Conservation (phyloP, 2,113 vertebrate genomes). For the Alethe diademata region DNA sequence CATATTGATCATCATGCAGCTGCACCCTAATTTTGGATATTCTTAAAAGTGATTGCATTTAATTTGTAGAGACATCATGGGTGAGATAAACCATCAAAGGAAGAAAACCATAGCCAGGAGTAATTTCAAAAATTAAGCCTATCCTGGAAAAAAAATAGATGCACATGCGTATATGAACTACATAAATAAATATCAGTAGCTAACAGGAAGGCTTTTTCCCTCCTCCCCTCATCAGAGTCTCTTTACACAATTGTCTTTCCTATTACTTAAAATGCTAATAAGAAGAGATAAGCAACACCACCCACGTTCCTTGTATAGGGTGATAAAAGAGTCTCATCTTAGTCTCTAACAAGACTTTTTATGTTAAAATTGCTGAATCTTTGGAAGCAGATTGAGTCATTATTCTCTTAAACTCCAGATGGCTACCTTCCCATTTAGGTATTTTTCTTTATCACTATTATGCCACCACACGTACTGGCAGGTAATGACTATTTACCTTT, state of each 20-base stretch:
- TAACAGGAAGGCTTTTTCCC: background rate
- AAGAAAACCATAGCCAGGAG: background rate
- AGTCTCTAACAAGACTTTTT: constrained; percentile 22
- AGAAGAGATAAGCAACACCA: background rate
- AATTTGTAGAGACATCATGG: background rate
- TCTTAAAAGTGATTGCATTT: background rate
- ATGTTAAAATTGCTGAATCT: constrained; percentile 3
- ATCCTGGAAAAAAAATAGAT: background rate
- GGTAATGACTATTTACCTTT: constrained; percentile 35
- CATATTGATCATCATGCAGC: background rate
- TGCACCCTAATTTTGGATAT: background rate
- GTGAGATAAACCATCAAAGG: background rate
- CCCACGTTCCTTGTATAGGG: background rate
- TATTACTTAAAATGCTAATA: background rate
- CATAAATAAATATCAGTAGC: background rate
- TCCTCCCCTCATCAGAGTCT: background rate
- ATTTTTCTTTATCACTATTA: constrained; percentile 50
- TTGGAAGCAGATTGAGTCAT: constrained; percentile 26
- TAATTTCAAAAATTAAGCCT: background rate
- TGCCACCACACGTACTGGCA: background rate
- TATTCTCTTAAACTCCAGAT: constrained; percentile 55
- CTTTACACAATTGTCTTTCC: background rate
- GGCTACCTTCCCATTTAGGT: constrained; percentile 11
- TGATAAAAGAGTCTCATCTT: background rate
- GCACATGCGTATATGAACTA: background rate